These are phyloP conservation scores for Eulemur albifrons DNA, from an alignment of 2,797 vertebrate genomes.

Conservation along the genomic window DNA sequence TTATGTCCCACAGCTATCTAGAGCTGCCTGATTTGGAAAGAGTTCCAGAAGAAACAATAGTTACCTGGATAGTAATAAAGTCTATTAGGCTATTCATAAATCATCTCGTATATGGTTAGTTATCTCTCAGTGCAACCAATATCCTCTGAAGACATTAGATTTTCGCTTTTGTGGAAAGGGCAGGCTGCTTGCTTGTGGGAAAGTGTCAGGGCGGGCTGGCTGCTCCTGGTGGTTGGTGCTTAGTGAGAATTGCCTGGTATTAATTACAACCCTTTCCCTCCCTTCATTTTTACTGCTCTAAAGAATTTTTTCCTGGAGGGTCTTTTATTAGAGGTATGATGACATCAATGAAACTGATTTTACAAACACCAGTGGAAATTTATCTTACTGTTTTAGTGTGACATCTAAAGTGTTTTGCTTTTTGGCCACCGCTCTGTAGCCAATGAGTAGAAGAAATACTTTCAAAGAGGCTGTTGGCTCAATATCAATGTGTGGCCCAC, in stretches of 20 bases:
- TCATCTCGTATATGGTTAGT: background rate
- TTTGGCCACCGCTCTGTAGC: background rate
- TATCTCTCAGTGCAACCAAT: background rate
- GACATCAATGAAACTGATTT: background rate
- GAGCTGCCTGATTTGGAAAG: background rate
- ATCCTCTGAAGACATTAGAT: background rate
- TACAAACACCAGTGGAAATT: background rate
- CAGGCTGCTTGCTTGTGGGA: background rate
- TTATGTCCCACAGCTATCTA: background rate
- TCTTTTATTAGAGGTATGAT: constrained; percentile 18
- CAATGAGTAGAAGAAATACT: constrained; percentile 3
- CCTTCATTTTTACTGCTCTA: background rate
- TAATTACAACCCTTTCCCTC: background rate
- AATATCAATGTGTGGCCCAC: background rate
- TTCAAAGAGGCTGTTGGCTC: background rate
- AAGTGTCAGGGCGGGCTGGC: background rate
- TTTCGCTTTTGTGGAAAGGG: constrained; percentile 24
- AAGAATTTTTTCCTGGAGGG: background rate
- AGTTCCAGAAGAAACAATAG: constrained; percentile 26
- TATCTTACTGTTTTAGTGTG: background rate
- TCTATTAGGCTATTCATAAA: background rate
- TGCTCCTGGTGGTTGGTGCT: background rate
- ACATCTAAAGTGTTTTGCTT: background rate
- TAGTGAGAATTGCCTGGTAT: background rate
- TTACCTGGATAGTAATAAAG: background rate